phyloP scores from a whole-genome alignment of 2,888 invertebrate species.

The Orchestes rusci region DNA sequence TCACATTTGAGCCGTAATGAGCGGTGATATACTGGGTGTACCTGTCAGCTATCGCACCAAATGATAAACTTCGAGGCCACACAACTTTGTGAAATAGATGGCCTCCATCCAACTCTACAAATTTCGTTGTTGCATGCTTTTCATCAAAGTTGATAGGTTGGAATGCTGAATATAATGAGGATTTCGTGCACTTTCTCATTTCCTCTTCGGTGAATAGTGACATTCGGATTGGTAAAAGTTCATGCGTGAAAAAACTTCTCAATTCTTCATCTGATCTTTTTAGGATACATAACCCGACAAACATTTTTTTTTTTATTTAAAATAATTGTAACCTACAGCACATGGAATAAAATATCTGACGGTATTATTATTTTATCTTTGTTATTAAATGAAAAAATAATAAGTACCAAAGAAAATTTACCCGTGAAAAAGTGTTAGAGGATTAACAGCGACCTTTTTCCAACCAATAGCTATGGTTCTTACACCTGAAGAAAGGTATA shows the following conservation, averaged over 20 bases:
- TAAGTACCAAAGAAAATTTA: no score
- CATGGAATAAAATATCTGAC: no score
- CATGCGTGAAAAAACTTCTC: background rate
- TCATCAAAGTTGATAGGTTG: background rate
- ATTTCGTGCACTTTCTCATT: background rate
- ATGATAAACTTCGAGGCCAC: slow-evolving; percentile 2
- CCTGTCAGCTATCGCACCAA: background rate
- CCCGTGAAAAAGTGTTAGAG: background rate
- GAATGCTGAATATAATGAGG: background rate
- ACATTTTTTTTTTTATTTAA: no score
- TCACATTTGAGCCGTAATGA: slow-evolving; percentile 1
- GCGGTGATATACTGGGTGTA: background rate
- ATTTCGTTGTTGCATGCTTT: background rate
- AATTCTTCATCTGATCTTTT: background rate
- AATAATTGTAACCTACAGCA: no score
- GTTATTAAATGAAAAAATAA: no score
- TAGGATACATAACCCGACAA: background rate
- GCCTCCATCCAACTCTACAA: background rate
- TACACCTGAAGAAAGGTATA: background rate
- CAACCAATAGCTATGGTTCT: no score
- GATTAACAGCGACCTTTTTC: background rate
- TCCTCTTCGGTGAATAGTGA: background rate
- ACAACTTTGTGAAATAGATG: slow-evolving; percentile 6
- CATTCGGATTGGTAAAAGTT: background rate
- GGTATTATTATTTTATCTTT: no score